phyloP scores from a whole-genome alignment of 2,888 invertebrate genomes.

The Muschampia plurimacula region DNA sequence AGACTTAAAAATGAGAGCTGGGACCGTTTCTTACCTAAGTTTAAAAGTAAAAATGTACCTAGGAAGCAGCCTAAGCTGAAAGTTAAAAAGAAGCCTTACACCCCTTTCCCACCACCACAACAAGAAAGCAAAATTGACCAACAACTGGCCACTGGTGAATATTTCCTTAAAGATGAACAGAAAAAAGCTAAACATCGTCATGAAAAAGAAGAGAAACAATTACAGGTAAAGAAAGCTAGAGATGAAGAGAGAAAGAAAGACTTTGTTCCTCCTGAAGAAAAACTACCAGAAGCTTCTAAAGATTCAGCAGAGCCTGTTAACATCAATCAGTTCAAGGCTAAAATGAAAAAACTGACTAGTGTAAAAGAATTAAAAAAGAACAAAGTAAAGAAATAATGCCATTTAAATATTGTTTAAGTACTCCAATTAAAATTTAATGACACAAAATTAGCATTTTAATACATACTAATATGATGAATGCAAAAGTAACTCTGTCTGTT shows the following conservation, averaged over 20 bases:
- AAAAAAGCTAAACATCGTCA: conserved; percentile 89
- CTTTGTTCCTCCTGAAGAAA: conserved; percentile 93
- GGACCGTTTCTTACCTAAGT: conserved; percentile 98
- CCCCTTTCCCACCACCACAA: conserved; percentile 98
- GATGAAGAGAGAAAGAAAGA: conserved; percentile 92
- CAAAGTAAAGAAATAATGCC: conserved; percentile 17
- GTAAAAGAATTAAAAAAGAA: conserved; percentile 54
- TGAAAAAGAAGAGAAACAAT: conserved; percentile 92
- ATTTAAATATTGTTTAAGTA: not conserved
- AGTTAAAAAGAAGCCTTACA: conserved; percentile 96
- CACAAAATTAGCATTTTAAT: not conserved
- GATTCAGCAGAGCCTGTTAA: conserved; percentile 80
- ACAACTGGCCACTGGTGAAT: conserved; percentile 97
- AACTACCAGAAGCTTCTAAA: conserved; percentile 51
- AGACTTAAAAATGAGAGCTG: conserved; percentile 96
- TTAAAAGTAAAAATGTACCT: conserved; percentile 95
- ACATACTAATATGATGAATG: too few relatives aligned
- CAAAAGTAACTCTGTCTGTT: too few relatives aligned
- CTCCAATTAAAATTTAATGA: not conserved
- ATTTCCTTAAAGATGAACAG: conserved; percentile 96
- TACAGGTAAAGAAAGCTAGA: conserved; percentile 89
- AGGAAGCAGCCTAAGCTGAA: conserved; percentile 95
- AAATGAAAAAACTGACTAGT: conserved; percentile 88
- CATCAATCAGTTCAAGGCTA: conserved; percentile 90
- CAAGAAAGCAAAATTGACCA: conserved; percentile 97